phyloP scores from a whole-genome alignment of 1,140 invertebrate species.

The Bombus sylvicola region DNA sequence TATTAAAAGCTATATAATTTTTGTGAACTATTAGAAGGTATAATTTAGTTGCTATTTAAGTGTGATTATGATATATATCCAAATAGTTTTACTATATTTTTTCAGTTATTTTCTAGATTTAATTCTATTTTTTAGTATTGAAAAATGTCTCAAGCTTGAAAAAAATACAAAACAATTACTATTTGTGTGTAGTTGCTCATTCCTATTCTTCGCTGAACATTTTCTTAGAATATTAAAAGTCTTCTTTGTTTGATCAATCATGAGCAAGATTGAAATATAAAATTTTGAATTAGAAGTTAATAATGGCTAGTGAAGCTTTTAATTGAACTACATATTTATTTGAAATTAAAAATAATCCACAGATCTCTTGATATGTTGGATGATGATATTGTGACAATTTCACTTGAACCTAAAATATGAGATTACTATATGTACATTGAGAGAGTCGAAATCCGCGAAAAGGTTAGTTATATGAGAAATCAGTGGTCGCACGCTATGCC shows the following conservation, averaged over 20 bases:
- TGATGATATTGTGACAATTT: not conserved
- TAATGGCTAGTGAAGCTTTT: not conserved
- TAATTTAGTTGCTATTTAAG: not conserved
- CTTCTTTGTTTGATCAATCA: too few relatives aligned
- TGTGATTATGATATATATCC: too few relatives aligned
- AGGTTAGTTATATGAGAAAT: not conserved
- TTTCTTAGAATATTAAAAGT: too few relatives aligned
- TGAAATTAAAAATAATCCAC: not conserved
- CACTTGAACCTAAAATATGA: not conserved
- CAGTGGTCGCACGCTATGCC: too few relatives aligned
- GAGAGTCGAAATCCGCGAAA: not conserved
- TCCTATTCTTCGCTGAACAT: too few relatives aligned
- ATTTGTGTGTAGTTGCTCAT: too few relatives aligned
- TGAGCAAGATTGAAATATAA: not conserved
- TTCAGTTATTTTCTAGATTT: too few relatives aligned
- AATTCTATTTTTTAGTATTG: too few relatives aligned
- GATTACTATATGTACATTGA: not conserved
- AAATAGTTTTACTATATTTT: too few relatives aligned
- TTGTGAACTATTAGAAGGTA: not conserved
- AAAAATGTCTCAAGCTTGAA: too few relatives aligned
- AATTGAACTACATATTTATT: not conserved
- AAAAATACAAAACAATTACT: too few relatives aligned
- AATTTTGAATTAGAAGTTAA: not conserved
- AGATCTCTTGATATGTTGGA: not conserved
- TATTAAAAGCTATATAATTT: too few relatives aligned